These are phyloP conservation scores for Cantharis rustica DNA, from an alignment of 2,888 invertebrate genomes.

Conservation along the genomic window DNA sequence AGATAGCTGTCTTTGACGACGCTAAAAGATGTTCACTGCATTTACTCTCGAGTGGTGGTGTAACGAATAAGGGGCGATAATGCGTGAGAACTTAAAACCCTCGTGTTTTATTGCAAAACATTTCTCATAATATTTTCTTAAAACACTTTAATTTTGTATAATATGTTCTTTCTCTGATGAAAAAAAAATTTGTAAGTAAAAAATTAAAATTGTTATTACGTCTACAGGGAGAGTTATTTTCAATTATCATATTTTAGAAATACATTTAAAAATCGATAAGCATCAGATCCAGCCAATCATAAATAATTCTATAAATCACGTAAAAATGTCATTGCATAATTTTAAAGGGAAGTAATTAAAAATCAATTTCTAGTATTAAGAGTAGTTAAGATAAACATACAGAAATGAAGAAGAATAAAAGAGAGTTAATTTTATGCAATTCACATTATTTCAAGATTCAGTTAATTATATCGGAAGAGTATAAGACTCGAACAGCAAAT, in stretches of 20 bases:
- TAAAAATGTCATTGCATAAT: not conserved
- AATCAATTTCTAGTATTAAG: not conserved
- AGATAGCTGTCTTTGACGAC: conserved; percentile 34
- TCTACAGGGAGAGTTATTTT: not conserved
- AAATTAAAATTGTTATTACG: not conserved
- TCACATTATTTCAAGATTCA: not conserved
- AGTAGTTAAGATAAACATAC: not conserved
- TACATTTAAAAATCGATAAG: not conserved
- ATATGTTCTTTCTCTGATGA: not conserved
- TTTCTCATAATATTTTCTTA: not conserved
- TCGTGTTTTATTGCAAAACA: not conserved
- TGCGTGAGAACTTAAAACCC: not conserved
- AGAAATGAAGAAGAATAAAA: not conserved
- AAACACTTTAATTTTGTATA: not conserved
- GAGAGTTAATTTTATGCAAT: not conserved
- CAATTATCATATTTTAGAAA: not conserved
- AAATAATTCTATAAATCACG: not conserved
- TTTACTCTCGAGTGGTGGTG: conserved; percentile 4
- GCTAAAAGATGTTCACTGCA: conserved; percentile 24
- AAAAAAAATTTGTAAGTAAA: not conserved
- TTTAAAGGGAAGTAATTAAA: not conserved
- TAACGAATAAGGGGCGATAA: not conserved
- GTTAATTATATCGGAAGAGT: not conserved
- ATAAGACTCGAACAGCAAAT: not conserved
- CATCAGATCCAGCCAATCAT: not conserved